phyloP scores from a whole-genome alignment of 1,140 invertebrate genomes.

The Drosophila simulans region DNA sequence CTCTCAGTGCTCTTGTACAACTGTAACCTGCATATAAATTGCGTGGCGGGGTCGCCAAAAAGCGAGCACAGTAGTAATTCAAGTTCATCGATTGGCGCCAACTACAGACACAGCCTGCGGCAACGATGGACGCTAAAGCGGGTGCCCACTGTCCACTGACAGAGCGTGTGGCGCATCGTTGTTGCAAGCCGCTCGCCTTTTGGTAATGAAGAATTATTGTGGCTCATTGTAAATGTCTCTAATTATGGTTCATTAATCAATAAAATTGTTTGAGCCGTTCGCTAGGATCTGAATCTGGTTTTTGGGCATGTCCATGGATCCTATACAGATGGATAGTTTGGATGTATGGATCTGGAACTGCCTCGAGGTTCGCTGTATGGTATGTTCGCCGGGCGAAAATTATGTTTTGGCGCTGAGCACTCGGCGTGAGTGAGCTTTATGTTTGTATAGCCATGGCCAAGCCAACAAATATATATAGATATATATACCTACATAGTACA shows the following conservation, averaged over 20 bases:
- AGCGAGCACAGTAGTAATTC: conserved; percentile 32
- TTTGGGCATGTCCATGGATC: background rate
- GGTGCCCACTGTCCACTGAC: conserved; percentile 7
- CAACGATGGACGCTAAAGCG: background rate
- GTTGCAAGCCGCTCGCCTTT: conserved; percentile 52
- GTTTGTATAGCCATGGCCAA: conserved; percentile 15
- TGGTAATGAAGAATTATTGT: conserved; percentile 83
- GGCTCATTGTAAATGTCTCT: conserved; percentile 82
- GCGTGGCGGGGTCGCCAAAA: conserved; percentile 15
- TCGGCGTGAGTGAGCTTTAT: conserved; percentile 19
- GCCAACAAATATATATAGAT: background rate
- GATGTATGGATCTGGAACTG: background rate
- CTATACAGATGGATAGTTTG: background rate
- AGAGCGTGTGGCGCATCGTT: conserved; percentile 33
- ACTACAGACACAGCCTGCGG: background rate
- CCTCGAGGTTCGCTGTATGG: conserved; percentile 1
- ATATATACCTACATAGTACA: conserved; percentile 20
- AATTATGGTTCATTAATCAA: conserved; percentile 84
- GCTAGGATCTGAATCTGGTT: conserved; percentile 23
- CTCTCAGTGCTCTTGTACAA: background rate
- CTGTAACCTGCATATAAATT: conserved; percentile 31
- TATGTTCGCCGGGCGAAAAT: conserved; percentile 42
- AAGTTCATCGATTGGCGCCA: conserved; percentile 1
- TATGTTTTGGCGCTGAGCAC: conserved; percentile 54
- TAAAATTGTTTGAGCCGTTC: conserved; percentile 72